These are phyloP conservation scores for Grammomys surdaster DNA, from an alignment of 2,113 vertebrate genomes.

Conservation along the genomic window DNA sequence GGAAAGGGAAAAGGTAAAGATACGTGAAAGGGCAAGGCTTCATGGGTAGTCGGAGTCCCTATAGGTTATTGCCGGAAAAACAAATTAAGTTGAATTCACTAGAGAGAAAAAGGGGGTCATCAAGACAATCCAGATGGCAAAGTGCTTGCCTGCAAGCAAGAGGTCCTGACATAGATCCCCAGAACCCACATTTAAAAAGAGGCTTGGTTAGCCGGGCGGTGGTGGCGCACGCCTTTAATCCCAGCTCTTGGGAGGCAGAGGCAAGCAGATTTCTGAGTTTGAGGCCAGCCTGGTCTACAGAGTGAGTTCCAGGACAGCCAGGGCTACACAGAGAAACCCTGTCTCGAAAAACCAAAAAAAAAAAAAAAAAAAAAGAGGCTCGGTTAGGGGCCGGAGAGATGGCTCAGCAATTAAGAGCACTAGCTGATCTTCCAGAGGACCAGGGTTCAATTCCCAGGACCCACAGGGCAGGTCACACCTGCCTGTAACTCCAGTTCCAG, in stretches of 20 bases:
- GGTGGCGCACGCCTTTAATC: too few relatives aligned
- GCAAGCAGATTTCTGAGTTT: too few relatives aligned
- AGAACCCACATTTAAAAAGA: background rate
- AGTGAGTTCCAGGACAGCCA: too few relatives aligned
- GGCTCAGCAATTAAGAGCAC: background rate
- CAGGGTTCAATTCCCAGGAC: background rate
- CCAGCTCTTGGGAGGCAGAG: too few relatives aligned
- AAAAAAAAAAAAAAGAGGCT: background rate
- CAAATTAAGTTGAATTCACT: background rate
- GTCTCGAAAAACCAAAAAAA: too few relatives aligned
- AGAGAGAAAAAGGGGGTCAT: background rate
- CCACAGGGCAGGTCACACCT: background rate
- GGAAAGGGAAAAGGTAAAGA: too few relatives aligned
- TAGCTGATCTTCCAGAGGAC: background rate
- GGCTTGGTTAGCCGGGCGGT: too few relatives aligned
- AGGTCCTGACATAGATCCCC: background rate
- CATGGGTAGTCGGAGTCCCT: background rate
- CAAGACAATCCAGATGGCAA: background rate
- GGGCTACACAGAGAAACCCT: too few relatives aligned
- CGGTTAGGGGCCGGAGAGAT: background rate
- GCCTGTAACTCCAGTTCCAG: background rate
- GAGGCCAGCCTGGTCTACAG: too few relatives aligned
- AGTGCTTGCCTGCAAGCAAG: background rate
- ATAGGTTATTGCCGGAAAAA: background rate
- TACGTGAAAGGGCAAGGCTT: background rate